Evolutionary conservation across 2,113 vertebrate genomes (phyloP).

Genomic region (Pelusios castaneus): DNA sequence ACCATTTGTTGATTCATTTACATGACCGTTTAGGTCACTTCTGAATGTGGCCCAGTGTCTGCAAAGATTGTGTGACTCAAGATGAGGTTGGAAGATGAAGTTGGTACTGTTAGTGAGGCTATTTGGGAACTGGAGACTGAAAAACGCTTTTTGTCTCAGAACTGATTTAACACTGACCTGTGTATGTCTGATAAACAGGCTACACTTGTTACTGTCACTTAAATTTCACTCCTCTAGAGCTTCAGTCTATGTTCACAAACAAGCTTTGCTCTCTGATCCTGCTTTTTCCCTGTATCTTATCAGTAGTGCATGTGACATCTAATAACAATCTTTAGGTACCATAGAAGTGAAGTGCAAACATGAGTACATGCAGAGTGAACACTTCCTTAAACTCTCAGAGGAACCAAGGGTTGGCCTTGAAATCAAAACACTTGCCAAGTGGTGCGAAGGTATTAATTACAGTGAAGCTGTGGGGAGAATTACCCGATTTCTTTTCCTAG

Average conservation of each 20-base stretch:
- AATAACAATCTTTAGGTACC: neutral
- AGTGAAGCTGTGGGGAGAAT: neutral
- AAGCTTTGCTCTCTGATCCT: neutral
- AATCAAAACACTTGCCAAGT: neutral
- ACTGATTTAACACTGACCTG: neutral
- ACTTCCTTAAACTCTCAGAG: neutral
- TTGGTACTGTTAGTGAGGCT: neutral
- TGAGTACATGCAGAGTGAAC: neutral
- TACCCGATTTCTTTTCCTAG: neutral
- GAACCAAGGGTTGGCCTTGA: neutral
- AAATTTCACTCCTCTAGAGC: neutral
- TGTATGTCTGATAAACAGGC: neutral
- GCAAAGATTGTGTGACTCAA: neutral
- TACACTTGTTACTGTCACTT: conserved; percentile 16
- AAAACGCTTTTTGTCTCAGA: neutral
- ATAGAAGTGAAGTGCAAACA: neutral
- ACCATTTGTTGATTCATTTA: neutral
- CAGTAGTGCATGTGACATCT: neutral
- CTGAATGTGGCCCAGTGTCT: neutral
- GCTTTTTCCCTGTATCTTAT: neutral
- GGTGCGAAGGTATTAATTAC: neutral
- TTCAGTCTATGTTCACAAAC: neutral
- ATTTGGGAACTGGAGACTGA: neutral
- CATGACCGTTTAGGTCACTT: neutral
- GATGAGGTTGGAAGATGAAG: neutral